A percentile compares a stretch with the other conserved stretches of the same genome.
Conservation (phyloP, 2,888 invertebrate genomes). For the Caenorhabditis angaria region DNA sequence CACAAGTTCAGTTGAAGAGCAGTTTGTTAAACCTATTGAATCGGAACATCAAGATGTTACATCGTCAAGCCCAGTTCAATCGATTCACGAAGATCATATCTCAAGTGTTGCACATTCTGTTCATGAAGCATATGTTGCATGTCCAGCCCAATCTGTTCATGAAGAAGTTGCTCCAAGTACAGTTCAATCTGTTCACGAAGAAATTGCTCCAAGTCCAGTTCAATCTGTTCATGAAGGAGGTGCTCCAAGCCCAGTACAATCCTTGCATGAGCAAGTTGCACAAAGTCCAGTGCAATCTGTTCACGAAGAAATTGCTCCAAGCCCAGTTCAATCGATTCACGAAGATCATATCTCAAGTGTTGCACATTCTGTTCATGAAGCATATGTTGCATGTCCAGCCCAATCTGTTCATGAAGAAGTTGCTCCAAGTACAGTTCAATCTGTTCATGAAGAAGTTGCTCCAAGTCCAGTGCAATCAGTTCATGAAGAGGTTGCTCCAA, state of each 20-base stretch:
- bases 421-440: neutral
- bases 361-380: neutral
- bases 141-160: neutral
- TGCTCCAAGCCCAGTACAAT: slow-evolving; percentile 6
- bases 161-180: neutral
- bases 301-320: neutral
- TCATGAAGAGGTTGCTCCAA: too few species aligned
- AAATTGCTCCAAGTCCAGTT: neutral
- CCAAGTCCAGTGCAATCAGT: slow-evolving; percentile 3
- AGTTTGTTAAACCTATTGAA: too few species aligned
- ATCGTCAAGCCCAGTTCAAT: too few species aligned
- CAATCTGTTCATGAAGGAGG: neutral
- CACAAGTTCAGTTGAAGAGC: neutral
- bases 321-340: slow-evolving; percentile 6
- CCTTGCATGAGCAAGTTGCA: slow-evolving; percentile 1
- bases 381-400: neutral
- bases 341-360: neutral
- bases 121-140: neutral
- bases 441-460: neutral
- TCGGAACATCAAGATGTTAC: too few species aligned
- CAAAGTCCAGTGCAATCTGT: neutral
- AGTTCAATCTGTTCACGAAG: neutral
- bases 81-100: too few species aligned
- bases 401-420: neutral
- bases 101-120: slow-evolving; percentile 5